Evolutionary conservation across 1,140 invertebrate genomes (phyloP), one percentile per base, ranked within the genome.

Genomic region (Drosophila pachea): DNA sequence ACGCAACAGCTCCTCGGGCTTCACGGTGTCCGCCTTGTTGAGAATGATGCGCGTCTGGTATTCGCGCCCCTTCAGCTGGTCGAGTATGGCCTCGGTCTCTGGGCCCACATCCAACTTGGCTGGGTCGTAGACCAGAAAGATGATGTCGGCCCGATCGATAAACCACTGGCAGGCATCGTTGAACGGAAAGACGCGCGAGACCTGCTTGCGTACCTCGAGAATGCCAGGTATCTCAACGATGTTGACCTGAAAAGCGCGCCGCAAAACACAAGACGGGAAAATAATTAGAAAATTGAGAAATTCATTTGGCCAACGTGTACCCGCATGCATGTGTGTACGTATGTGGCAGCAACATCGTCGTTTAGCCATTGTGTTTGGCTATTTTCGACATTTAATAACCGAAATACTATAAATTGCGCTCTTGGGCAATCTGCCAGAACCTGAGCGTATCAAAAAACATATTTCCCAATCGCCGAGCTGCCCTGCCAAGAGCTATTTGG

Each of bases 121-220:
- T 50, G 97, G 97, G 90, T 99, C 97, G 88, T 98, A 98, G 4
- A 98, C 95, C 47, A 98, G 91, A 90, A 98, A 97, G 88, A 98
- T 97, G 59, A 98, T 95, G 89, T 98, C 97, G 8, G 97, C 97
- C 66, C 97, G 92, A 89, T 98, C 97, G 82, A 98, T 97, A 82
- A 92, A 98, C 97, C 97, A 99, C 89, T 98, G 97, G 86, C 96
- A 97, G 22, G 96, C 97, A 82, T 98, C 97, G 84, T 97, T 98
- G 90, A 98, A 98, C 43, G 97, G 96, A 89, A 98, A 98, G 36
- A 97, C 92, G 47, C 97, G 92, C 63, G 97, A 97, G 12, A 97
- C 95, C 91, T 97, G 95, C 90, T 97, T 97, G 60, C 96, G 92
- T 71, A 97, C 96, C 92, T 98, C 97, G 69, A 98, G 90, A 78